phyloP scores from a whole-genome alignment of 2,113 vertebrate species.

The Etia nguti region DNA sequence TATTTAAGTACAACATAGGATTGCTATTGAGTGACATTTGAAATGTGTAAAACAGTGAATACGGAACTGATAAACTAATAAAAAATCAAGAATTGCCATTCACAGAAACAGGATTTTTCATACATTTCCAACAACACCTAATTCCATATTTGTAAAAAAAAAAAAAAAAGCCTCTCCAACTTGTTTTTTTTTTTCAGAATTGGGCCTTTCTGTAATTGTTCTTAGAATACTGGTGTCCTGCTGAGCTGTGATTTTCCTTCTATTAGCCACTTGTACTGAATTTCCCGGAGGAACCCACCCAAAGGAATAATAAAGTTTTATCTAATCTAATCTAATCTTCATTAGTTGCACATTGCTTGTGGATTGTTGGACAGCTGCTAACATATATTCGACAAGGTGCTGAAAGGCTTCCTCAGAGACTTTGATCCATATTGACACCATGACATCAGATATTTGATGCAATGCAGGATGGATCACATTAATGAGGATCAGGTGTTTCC shows the following conservation, averaged over 20 bases:
- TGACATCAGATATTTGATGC: background rate
- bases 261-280: background rate
- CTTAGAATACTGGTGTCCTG: background rate
- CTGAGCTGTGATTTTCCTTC: accelerated
- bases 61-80: accelerated
- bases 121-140: accelerated
- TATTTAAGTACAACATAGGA: background rate
- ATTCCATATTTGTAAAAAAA: accelerated
- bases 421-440: accelerated
- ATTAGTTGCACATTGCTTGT: background rate
- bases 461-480: background rate
- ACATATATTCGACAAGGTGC: accelerated
- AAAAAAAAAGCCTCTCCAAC: background rate
- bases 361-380: background rate
- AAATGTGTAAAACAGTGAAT: background rate
- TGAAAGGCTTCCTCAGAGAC: accelerated
- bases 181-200: accelerated
- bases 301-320: too few species aligned
- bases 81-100: background rate
- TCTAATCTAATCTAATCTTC: too few species aligned
- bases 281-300: too few species aligned
- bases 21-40: accelerated
- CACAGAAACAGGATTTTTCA: background rate
- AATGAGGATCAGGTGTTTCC: too few species aligned
- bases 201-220: background rate